A percentile compares a stretch with the other conserved stretches of the same genome.
These are phyloP conservation scores for Theristicus caerulescens DNA, from an alignment of 2,113 vertebrate genomes.

Conservation along the genomic window DNA sequence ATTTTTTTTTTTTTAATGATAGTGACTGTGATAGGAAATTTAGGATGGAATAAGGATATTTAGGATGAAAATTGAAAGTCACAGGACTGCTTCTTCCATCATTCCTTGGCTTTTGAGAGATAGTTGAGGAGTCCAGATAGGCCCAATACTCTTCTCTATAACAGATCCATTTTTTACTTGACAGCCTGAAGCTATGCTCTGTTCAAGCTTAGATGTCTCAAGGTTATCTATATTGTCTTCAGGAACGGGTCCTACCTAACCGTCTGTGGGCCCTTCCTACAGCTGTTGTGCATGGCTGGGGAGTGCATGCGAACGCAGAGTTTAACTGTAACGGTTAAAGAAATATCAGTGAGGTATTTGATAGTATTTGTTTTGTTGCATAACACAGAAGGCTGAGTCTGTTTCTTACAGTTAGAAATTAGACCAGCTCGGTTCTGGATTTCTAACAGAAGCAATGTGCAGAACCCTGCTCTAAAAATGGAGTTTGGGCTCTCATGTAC, in stretches of 20 bases:
- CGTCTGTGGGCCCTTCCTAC: neutral
- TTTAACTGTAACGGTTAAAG: neutral
- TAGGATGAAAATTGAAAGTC: neutral
- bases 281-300: neutral
- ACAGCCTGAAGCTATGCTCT: neutral
- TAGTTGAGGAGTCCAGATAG: neutral
- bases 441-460: neutral
- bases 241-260: neutral
- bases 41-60: neutral
- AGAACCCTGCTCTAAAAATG: neutral
- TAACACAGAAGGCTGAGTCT: neutral
- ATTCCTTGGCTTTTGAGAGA: neutral
- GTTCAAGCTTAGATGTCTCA: neutral
- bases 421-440: neutral
- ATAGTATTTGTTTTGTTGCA: neutral
- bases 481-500: neutral
- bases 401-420: neutral
- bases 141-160: neutral
- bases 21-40: neutral
- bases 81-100: neutral
- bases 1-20: neutral
- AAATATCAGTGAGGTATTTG: neutral
- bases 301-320: rapidly evolving
- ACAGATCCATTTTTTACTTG: neutral
- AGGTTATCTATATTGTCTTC: neutral